A percentile compares a stretch with the other conserved stretches of the same genome.
These are phyloP conservation scores for Chaetodon auriga DNA, from an alignment of 2,113 vertebrate species.

Conservation along the genomic window DNA sequence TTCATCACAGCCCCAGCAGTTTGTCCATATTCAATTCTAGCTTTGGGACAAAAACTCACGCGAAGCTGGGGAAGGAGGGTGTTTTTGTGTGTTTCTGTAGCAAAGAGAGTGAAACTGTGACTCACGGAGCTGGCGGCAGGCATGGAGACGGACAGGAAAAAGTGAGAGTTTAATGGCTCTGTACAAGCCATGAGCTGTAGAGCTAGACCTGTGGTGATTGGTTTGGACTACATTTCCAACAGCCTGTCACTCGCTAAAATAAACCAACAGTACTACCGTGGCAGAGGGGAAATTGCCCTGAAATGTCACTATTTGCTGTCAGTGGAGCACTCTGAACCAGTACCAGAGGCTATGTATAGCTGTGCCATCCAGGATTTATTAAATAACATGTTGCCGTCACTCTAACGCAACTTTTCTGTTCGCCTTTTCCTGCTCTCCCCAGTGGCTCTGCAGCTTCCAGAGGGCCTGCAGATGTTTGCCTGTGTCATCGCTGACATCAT, in stretches of 20 bases:
- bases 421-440: slow-evolving; percentile 51
- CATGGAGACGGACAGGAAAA: slow-evolving; percentile 35
- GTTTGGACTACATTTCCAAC: slow-evolving; percentile 66
- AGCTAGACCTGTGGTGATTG: slow-evolving; percentile 59
- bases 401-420: slow-evolving; percentile 58
- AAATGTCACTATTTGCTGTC: slow-evolving; percentile 70
- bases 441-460: slow-evolving; percentile 98
- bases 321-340: slow-evolving; percentile 49
- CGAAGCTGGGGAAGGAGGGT: neutral
- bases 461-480: slow-evolving; percentile 97
- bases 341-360: slow-evolving; percentile 50
- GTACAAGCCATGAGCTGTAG: slow-evolving; percentile 47
- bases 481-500: slow-evolving; percentile 96
- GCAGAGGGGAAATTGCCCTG: slow-evolving; percentile 51
- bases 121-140: slow-evolving; percentile 44
- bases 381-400: slow-evolving; percentile 53
- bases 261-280: slow-evolving; percentile 51
- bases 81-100: slow-evolving; percentile 13
- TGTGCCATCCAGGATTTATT: slow-evolving; percentile 48
- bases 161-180: slow-evolving; percentile 44
- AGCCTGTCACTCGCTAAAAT: slow-evolving; percentile 63
- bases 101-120: slow-evolving; percentile 25
- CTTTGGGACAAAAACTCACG: neutral
- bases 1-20: slow-evolving; percentile 19
- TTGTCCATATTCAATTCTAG: slow-evolving; percentile 29